These are phyloP conservation scores for Drosophila austrosaltans DNA, from an alignment of 2,888 invertebrate species.

Conservation along the genomic window DNA sequence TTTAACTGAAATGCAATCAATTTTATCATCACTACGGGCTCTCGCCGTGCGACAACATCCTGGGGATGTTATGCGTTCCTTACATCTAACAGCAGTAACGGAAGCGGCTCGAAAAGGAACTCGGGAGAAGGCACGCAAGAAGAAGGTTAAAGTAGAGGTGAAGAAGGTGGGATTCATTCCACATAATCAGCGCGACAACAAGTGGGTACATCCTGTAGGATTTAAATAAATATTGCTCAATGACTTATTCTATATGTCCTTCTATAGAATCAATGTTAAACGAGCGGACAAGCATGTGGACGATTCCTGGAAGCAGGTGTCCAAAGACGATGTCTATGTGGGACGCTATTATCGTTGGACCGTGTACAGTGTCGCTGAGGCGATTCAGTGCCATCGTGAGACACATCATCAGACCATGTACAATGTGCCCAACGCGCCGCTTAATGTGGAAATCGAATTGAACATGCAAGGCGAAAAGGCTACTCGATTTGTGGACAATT, in stretches of 20 bases:
- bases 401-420: slow-evolving; percentile 92
- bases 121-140: slow-evolving; percentile 89
- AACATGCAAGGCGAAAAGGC: slow-evolving; percentile 87
- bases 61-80: slow-evolving; percentile 76
- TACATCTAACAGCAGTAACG: slow-evolving; percentile 86
- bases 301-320: slow-evolving; percentile 85
- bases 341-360: slow-evolving; percentile 85
- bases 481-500: slow-evolving; percentile 88
- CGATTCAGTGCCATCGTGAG: slow-evolving; percentile 90
- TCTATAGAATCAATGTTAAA: slow-evolving; percentile 82
- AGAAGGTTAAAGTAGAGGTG: slow-evolving; percentile 90
- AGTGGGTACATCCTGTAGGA: slow-evolving; percentile 81
- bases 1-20: slow-evolving; percentile 67
- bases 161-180: slow-evolving; percentile 91
- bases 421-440: slow-evolving; percentile 89
- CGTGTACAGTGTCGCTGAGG: slow-evolving; percentile 89
- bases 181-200: slow-evolving; percentile 87
- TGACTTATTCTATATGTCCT: too few species aligned
- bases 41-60: slow-evolving; percentile 64
- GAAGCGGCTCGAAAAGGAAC: slow-evolving; percentile 94
- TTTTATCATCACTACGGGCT: slow-evolving; percentile 66
- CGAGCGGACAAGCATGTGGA: slow-evolving; percentile 85
- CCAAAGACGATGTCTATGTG: slow-evolving; percentile 88
- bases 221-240: neutral
- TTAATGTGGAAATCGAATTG: slow-evolving; percentile 90